Base-by-base conservation (phyloP, 2,888 invertebrate species). In the Seira sanloemensis region DNA sequence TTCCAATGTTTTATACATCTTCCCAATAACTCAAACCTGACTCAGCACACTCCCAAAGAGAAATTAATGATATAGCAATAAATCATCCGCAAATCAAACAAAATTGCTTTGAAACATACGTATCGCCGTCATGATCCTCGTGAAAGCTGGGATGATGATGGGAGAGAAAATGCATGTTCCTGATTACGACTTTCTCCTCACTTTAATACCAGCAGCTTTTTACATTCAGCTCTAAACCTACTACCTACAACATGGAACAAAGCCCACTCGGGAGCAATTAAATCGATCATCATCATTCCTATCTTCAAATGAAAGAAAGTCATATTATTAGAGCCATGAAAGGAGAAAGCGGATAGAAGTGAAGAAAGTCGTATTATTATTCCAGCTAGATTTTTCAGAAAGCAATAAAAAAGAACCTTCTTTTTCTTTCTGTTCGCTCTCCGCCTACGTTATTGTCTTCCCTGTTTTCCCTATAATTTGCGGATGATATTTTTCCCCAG, bases 211-310 rank as follows among this genome's bases (percentile, higher is more conserved):
- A 80, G 46, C 72, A 37, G 37, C 37, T 37, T 12, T 4, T 7
- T 7, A 37, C 37, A 37, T 37, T 37, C 37, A 37, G 12, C 5
- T 37, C 4, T n/a, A n/a, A n/a, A n/a, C n/a, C n/a, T n/a, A n/a
- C n/a, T 37, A 37, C 37, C 37, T 37, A 37, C n/a, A n/a, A n/a
- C 4, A 12, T 37, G 37, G 37, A 37, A 37, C 37, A 37, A 37
- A 37, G 62, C 67, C 73, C 83, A 78, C 83, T 78, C 50, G 72
- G 83, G 83, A 78, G 78, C 83, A 83, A 83, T 83, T 83, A 83
- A 83, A 83, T 83, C 83, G 83, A 83, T 83, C 83, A 83, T 73
- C 54, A 77, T 72, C 67, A 67, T 71, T 54, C 54, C 65, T 24
- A 72, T 66, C 67, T 23, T 62, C 58, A 75, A 75, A 71, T 76